phyloP scores from a whole-genome alignment of 37 sponge, comb jelly and placozoan species.

The Theonella swinhoei region DNA sequence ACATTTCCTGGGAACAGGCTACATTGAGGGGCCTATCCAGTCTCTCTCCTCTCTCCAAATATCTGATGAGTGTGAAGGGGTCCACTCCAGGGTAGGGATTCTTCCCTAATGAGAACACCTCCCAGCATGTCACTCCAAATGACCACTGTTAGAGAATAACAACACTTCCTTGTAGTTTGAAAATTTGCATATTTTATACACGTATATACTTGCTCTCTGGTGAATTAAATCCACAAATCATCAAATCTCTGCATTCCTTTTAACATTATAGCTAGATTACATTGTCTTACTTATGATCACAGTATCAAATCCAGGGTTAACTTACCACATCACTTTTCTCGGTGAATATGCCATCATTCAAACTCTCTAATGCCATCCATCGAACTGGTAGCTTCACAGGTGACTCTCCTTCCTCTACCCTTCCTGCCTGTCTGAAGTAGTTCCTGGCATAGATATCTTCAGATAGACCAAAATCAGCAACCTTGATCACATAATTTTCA shows the following conservation, averaged over 20 bases:
- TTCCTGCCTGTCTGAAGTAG: not conserved
- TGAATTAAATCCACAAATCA: no score
- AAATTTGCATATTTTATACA: no score
- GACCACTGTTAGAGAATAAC: constrained; percentile 32
- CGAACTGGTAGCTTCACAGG: not conserved
- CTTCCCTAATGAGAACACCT: constrained; percentile 32
- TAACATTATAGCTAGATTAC: no score
- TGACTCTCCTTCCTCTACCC: not conserved
- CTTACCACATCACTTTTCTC: not conserved
- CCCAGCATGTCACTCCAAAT: constrained; percentile 38
- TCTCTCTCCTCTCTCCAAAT: constrained; percentile 11
- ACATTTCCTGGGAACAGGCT: constrained; percentile 43
- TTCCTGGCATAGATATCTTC: not conserved
- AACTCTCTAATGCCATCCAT: not conserved
- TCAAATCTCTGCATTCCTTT: no score
- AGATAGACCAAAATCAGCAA: not conserved
- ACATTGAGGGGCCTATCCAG: constrained; percentile 4
- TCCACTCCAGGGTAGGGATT: constrained; percentile 29
- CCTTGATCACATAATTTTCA: not conserved
- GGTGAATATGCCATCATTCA: not conserved
- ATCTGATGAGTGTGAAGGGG: not conserved
- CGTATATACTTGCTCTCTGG: no score
- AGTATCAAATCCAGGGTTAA: not conserved
- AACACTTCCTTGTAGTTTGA: no score
- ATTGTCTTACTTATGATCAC: not conserved